Percentiles rank a stretch among this genome's conserved stretches.
Conservation (phyloP, 2,113 vertebrate genomes). For the Ornithorhynchus anatinus region DNA sequence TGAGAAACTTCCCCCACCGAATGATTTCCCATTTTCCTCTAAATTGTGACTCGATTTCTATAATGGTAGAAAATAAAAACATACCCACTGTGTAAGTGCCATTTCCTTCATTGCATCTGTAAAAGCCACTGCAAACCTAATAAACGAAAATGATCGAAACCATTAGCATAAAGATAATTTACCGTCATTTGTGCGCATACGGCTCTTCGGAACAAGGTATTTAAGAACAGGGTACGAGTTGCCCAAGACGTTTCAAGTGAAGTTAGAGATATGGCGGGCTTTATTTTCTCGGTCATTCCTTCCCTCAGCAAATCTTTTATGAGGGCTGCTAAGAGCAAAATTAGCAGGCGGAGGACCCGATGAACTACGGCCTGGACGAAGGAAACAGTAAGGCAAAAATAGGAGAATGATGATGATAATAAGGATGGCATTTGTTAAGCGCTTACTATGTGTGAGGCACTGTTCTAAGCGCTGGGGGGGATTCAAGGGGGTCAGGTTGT, state of each 20-base stretch:
- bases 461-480: too few relatives aligned
- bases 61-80: not conserved
- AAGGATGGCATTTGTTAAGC: too few relatives aligned
- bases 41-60: too few relatives aligned
- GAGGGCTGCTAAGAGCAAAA: too few relatives aligned
- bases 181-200: not conserved
- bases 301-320: not conserved
- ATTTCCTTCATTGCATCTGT: slow-evolving; percentile 80
- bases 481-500: too few relatives aligned
- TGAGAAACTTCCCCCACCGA: fast-evolving
- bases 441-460: too few relatives aligned
- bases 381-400: too few relatives aligned
- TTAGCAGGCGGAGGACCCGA: too few relatives aligned
- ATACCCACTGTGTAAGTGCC: slow-evolving; percentile 82
- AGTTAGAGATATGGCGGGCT: not conserved
- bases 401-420: too few relatives aligned
- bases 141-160: slow-evolving; percentile 14
- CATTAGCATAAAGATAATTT: slow-evolving; percentile 27
- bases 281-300: not conserved
- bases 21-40: not conserved
- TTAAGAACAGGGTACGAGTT: not conserved
- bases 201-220: not conserved
- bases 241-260: not conserved
- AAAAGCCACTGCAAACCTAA: slow-evolving; percentile 93
- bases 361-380: too few relatives aligned